A percentile compares a stretch with the other conserved stretches of the same genome.
Evolutionary conservation across 2,888 invertebrate genomes (phyloP).

Genomic region (Helleia helle): DNA sequence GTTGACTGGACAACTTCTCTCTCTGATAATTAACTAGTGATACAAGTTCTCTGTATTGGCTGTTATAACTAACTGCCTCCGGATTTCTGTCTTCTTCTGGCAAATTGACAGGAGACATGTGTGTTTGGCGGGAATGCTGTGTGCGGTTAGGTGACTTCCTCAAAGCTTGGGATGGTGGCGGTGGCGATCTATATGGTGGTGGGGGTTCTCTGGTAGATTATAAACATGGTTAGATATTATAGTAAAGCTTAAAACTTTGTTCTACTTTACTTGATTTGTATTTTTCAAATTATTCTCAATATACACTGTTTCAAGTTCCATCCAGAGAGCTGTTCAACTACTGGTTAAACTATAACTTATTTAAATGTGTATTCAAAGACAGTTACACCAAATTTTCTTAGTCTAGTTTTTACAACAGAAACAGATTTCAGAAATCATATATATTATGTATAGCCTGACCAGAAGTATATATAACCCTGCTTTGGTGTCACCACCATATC

Average conservation of each 20-base stretch:
- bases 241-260: not conserved
- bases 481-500: too few relatives aligned
- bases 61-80: conserved; percentile 81
- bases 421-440: too few relatives aligned
- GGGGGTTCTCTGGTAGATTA: conserved; percentile 55
- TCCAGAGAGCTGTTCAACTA: too few relatives aligned
- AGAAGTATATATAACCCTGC: too few relatives aligned
- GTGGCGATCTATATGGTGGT: conserved; percentile 66
- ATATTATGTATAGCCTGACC: too few relatives aligned
- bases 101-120: conserved; percentile 61
- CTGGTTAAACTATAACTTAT: too few relatives aligned
- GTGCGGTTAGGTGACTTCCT: conserved; percentile 58
- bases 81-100: conserved; percentile 50
- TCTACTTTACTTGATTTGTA: too few relatives aligned
- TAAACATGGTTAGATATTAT: conserved; percentile 1
- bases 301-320: too few relatives aligned
- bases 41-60: conserved; percentile 87
- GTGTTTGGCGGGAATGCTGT: conserved; percentile 36
- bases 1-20: conserved; percentile 91
- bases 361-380: too few relatives aligned
- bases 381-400: too few relatives aligned
- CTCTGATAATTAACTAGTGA: conserved; percentile 92
- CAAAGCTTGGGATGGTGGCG: conserved; percentile 51
- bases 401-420: too few relatives aligned
- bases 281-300: too few relatives aligned